Conservation (phyloP, 2,888 invertebrate genomes). For the Sarcophaga carnaria region DNA sequence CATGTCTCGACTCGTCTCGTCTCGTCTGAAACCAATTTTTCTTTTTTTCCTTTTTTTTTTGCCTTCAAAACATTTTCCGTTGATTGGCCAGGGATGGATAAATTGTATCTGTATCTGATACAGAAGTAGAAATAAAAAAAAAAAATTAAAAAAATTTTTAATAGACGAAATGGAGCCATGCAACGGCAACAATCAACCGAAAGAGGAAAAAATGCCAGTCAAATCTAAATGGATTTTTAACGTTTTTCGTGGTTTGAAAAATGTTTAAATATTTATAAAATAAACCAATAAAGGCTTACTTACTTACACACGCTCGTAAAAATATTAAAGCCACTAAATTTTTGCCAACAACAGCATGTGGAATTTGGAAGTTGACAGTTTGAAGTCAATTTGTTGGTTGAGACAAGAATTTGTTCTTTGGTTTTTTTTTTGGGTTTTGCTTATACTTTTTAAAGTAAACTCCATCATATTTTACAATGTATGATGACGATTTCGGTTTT, state of each 20-base stretch:
- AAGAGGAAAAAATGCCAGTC: constrained; percentile 18
- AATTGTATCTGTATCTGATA: not conserved
- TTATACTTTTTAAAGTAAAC: not conserved
- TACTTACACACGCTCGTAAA: not conserved
- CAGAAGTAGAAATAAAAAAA: not conserved
- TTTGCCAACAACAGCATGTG: not conserved
- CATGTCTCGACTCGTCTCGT: constrained; percentile 29
- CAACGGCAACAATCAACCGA: constrained; percentile 31
- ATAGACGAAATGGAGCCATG: constrained; percentile 64
- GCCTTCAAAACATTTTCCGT: constrained; percentile 16
- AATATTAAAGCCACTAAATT: not conserved
- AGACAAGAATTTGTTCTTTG: constrained; percentile 11
- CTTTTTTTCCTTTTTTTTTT: not conserved
- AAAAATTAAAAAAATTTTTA: constrained; percentile 28
- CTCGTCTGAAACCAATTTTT: constrained; percentile 40
- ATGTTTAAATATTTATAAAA: not conserved
- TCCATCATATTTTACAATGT: too few species aligned
- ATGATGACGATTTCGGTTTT: not conserved
- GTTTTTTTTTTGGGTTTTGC: not conserved
- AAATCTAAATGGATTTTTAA: constrained; percentile 15
- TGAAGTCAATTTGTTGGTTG: constrained; percentile 45
- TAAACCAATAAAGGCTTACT: not conserved
- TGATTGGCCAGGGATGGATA: constrained; percentile 49
- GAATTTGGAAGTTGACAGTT: constrained; percentile 31
- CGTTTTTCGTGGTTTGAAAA: not conserved